A percentile compares a stretch with the other conserved stretches of the same genome.
Evolutionary conservation across 2,888 invertebrate species (phyloP).

Genomic region (Agrotis exclamationis): DNA sequence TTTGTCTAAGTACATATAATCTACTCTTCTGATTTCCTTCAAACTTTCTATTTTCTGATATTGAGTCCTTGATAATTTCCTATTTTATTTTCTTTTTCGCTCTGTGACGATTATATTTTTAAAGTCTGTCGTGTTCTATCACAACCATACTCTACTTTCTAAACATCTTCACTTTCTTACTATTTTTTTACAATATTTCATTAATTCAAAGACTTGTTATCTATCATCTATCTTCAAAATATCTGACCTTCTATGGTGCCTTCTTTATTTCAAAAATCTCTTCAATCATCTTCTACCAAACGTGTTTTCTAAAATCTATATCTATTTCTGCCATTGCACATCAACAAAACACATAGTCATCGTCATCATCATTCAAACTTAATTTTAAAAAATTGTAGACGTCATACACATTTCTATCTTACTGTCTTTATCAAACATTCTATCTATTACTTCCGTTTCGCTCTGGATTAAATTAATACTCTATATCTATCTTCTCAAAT

Average conservation of each 20-base stretch:
- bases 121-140: not conserved
- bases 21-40: conserved; percentile 2
- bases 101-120: conserved; percentile 1
- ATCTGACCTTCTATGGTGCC: not conserved
- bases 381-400: not conserved
- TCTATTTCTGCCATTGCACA: not conserved
- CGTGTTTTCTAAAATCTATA: conserved; percentile 12
- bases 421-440: not conserved
- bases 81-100: not conserved
- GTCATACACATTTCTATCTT: not conserved
- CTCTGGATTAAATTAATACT: too few relatives aligned
- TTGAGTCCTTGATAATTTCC: not conserved
- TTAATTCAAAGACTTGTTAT: not conserved
- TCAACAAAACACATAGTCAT: not conserved
- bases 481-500: not conserved
- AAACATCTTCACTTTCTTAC: not conserved
- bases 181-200: not conserved
- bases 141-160: not conserved
- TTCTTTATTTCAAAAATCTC: not conserved
- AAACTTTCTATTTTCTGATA: too few relatives aligned
- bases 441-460: not conserved
- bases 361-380: not conserved
- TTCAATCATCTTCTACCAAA: not conserved
- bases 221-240: not conserved
- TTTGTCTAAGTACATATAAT: not conserved